Evolutionary conservation across 2,797 vertebrate species (phyloP).

Genomic region (Premnoplex brunnescens): DNA sequence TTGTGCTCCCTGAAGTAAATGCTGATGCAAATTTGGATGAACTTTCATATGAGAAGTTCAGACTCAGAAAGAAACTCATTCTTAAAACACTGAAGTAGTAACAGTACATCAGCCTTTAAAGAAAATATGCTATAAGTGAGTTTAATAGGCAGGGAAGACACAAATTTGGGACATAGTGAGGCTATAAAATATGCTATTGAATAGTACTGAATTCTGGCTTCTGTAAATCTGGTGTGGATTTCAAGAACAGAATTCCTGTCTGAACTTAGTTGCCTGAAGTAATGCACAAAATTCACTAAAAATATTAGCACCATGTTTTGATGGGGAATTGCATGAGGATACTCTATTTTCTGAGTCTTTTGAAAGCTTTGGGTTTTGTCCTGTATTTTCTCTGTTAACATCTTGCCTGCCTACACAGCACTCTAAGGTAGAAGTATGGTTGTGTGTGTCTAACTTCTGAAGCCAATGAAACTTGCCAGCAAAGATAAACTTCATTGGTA

Average conservation of each 20-base stretch:
- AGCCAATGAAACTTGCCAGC: background rate
- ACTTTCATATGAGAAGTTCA: background rate
- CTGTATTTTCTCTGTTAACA: too few species aligned
- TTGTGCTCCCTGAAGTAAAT: background rate
- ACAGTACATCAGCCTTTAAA: slow-evolving; percentile 3
- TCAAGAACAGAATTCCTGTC: slow-evolving; percentile 36
- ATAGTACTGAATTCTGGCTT: slow-evolving; percentile 56
- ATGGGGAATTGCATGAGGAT: too few species aligned
- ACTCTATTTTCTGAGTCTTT: too few species aligned
- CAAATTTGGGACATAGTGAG: slow-evolving; percentile 47
- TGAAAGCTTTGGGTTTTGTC: too few species aligned
- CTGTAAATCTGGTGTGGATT: slow-evolving; percentile 59
- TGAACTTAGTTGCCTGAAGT: background rate
- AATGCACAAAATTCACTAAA: slow-evolving; percentile 42
- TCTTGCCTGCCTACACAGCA: too few species aligned
- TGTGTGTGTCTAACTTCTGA: background rate
- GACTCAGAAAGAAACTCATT: background rate
- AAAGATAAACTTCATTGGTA: background rate
- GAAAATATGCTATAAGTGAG: slow-evolving; percentile 3
- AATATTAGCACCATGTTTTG: slow-evolving; percentile 36
- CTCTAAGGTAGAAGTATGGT: background rate
- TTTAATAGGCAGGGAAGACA: background rate
- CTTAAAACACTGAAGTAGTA: slow-evolving; percentile 13
- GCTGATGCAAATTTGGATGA: background rate
- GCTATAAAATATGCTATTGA: background rate